phyloP scores from a whole-genome alignment of 2,797 vertebrate genomes.

The Hypotaenidia philippensis region DNA sequence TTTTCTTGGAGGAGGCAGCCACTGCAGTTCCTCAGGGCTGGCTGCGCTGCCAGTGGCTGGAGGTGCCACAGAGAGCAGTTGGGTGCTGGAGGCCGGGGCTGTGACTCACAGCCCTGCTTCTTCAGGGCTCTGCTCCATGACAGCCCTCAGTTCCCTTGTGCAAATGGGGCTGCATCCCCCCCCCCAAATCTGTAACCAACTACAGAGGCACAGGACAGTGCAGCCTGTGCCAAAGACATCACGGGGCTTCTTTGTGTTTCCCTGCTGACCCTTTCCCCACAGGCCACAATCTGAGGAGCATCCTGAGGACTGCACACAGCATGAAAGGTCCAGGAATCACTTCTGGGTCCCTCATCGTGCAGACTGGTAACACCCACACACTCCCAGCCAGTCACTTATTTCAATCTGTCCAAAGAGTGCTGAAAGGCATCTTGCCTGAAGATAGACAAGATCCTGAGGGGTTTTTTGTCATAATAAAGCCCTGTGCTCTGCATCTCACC shows the following conservation, averaged over 20 bases:
- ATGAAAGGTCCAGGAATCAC: background rate
- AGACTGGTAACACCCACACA: too few species aligned
- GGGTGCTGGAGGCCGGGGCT: rapidly evolving
- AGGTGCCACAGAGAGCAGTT: rapidly evolving
- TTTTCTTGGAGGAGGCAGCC: constrained; percentile 16
- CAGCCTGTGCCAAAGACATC: rapidly evolving
- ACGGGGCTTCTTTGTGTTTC: background rate
- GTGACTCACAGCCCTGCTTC: rapidly evolving
- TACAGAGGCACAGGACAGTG: rapidly evolving
- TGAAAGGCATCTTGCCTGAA: background rate
- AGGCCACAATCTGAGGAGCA: background rate
- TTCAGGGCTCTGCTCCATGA: background rate
- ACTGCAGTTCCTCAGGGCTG: background rate
- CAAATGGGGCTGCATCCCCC: background rate
- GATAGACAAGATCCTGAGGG: background rate
- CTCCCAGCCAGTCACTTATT: background rate
- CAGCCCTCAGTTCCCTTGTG: background rate
- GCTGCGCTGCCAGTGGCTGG: background rate
- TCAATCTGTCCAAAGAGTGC: background rate
- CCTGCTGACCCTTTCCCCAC: background rate
- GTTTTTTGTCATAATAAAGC: background rate
- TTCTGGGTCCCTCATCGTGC: background rate
- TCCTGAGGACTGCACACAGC: background rate
- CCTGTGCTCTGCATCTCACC: background rate
- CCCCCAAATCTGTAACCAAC: background rate